Evolutionary conservation across 2,888 invertebrate species (phyloP).

Genomic region (Fragum whitleyi): DNA sequence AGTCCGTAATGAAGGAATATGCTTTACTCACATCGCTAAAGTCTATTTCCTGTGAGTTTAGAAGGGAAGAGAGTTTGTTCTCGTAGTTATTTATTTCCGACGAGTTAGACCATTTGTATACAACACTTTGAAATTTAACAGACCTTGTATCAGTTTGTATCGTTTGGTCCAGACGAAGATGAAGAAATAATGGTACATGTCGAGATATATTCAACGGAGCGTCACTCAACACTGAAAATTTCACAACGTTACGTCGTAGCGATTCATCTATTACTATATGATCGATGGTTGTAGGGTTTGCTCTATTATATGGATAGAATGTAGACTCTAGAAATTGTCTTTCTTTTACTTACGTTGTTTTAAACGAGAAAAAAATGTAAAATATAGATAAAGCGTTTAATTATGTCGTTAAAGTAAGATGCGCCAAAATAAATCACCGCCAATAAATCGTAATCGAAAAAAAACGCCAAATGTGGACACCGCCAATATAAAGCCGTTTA

Average conservation of each 20-base stretch:
- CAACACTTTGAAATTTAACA: background rate
- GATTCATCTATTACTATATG: background rate
- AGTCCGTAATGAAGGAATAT: background rate
- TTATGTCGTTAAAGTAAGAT: too few species aligned
- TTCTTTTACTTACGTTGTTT: too few species aligned
- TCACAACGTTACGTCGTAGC: background rate
- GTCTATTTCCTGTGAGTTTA: background rate
- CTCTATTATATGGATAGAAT: background rate
- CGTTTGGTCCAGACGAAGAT: background rate
- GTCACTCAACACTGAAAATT: background rate
- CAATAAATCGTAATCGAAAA: too few species aligned
- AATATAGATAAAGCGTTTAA: too few species aligned
- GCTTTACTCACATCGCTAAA: background rate
- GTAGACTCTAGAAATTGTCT: too few species aligned
- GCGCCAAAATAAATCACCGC: too few species aligned
- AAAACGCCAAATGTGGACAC: too few species aligned
- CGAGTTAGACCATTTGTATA: background rate
- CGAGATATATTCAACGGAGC: constrained; percentile 4
- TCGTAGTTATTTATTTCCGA: background rate
- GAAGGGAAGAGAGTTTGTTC: background rate
- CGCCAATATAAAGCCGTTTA: too few species aligned
- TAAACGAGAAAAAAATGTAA: too few species aligned
- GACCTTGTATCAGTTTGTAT: background rate
- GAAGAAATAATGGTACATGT: constrained; percentile 6
- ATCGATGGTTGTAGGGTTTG: background rate